Base-by-base conservation (phyloP, 2,113 vertebrate genomes). In the Spermophilus dauricus region DNA sequence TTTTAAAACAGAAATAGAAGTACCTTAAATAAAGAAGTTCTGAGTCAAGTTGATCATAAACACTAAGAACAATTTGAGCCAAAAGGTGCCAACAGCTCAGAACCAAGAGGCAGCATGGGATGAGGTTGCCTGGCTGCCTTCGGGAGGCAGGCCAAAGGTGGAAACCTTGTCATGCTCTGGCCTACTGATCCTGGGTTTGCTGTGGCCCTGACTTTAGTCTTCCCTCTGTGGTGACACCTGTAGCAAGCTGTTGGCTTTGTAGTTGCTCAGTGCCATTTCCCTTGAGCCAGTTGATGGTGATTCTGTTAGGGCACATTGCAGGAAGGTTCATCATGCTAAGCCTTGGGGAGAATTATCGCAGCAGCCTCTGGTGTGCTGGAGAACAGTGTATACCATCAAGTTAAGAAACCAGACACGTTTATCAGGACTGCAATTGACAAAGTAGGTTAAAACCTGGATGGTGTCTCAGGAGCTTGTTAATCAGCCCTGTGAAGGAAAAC, bases 1-100 rank as follows among this genome's bases (percentile, higher is more conserved):
- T 22, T 97, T 95, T 95, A 88, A 81, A 88, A 89, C 65, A 91
- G 5, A 93, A 69, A 85, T 88, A 97, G 91, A 95, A 89, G 89
- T 94, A 82, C 87, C 37, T 34, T 4, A 61, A 93, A 76, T 53
- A 75, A 90, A 95, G 72, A 90, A 69, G 87, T 63, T 85, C 67
- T 73, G 42, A 80, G 69, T 77, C 65, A 48, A 91, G 48, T 53
- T 69, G 22, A 53, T 73, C 22, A 13, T 58, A 83, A 80, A 78
- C n/a, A 77, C 53, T 65, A 73, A 80, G 32, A 83, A 75, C 61
- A 77, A 53, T 89, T 83, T 94, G 76, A 82, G 53, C 69, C 91
- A 18, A 26, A 86, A 96, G 70, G 28, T 56, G 32, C 20, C 69
- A 67, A 24, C n/a, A 70, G 56, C 45, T 26, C 17, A 67, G 82